These are phyloP conservation scores for Drosophila pachea DNA, from an alignment of 1,140 invertebrate species.

Conservation along the genomic window DNA sequence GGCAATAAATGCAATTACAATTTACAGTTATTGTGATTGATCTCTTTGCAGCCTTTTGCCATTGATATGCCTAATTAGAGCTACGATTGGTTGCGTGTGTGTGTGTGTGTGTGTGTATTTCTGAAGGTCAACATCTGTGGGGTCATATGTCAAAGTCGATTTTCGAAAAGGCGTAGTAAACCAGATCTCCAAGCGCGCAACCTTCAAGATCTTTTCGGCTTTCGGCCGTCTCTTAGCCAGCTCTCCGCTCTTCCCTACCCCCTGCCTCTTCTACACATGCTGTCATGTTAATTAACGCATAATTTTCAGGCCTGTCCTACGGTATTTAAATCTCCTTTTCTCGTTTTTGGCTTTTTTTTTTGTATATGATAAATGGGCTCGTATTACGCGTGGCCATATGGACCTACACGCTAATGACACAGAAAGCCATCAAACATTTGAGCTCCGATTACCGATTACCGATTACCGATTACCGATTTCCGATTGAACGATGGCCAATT, in stretches of 20 bases:
- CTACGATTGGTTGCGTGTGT: slow-evolving; percentile 21
- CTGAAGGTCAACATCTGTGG: slow-evolving; percentile 56
- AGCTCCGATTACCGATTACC: slow-evolving; percentile 43
- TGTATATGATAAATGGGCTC: slow-evolving; percentile 57
- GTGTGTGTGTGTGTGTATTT: not conserved
- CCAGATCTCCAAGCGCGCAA: slow-evolving; percentile 46
- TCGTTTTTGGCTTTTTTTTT: slow-evolving; percentile 30
- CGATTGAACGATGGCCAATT: slow-evolving; percentile 6
- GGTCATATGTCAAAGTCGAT: slow-evolving; percentile 61
- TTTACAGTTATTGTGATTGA: slow-evolving; percentile 46
- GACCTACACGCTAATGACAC: slow-evolving; percentile 43
- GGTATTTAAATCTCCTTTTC: slow-evolving; percentile 30
- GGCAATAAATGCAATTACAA: slow-evolving; percentile 32
- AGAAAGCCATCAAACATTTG: too few relatives aligned
- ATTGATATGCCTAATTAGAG: slow-evolving; percentile 43
- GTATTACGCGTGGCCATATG: slow-evolving; percentile 36
- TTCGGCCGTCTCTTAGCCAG: not conserved
- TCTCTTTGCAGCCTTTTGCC: slow-evolving; percentile 25
- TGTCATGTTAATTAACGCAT: slow-evolving; percentile 70
- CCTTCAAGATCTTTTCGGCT: slow-evolving; percentile 30
- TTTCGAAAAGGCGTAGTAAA: slow-evolving; percentile 41
- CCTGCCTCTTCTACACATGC: slow-evolving; percentile 36
- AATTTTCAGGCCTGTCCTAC: slow-evolving; percentile 59
- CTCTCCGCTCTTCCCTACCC: not conserved
- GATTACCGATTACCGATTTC: slow-evolving; percentile 9